phyloP scores from a whole-genome alignment of 2,888 invertebrate species.

The Amphipyra tragopoginis region DNA sequence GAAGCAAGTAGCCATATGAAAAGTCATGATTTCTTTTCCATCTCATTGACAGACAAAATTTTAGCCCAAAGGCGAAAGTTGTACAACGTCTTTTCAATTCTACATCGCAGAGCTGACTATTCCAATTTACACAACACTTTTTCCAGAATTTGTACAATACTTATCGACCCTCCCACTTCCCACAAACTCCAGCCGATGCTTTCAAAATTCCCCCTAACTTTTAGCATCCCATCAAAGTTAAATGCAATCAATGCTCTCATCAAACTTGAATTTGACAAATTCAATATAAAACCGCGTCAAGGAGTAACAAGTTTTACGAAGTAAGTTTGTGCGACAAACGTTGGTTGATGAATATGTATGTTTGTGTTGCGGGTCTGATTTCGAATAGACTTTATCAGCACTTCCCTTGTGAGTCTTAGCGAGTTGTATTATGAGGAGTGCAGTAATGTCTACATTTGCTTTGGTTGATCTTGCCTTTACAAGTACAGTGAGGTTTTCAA shows the following conservation, averaged over 20 bases:
- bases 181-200: not conserved
- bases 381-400: not conserved
- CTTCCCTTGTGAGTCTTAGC: too few species aligned
- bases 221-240: constrained; percentile 26
- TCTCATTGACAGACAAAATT: too few species aligned
- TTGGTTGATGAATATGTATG: constrained; percentile 37
- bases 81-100: too few species aligned
- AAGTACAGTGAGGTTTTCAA: too few species aligned
- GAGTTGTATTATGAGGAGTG: too few species aligned
- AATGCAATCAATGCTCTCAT: constrained; percentile 50
- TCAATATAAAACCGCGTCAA: constrained; percentile 49
- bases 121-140: not conserved
- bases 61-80: too few species aligned
- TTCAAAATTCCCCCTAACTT: constrained; percentile 19
- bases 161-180: too few species aligned
- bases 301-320: constrained; percentile 43
- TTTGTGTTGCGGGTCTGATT: constrained; percentile 10
- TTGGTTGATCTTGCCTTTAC: too few species aligned
- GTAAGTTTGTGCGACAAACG: constrained; percentile 44
- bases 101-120: too few species aligned
- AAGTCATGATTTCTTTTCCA: too few species aligned
- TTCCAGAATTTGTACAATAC: not conserved
- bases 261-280: constrained; percentile 55
- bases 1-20: too few species aligned
- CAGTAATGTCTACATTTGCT: too few species aligned